phyloP scores from a whole-genome alignment of 2,113 vertebrate species.

The Naja naja region DNA sequence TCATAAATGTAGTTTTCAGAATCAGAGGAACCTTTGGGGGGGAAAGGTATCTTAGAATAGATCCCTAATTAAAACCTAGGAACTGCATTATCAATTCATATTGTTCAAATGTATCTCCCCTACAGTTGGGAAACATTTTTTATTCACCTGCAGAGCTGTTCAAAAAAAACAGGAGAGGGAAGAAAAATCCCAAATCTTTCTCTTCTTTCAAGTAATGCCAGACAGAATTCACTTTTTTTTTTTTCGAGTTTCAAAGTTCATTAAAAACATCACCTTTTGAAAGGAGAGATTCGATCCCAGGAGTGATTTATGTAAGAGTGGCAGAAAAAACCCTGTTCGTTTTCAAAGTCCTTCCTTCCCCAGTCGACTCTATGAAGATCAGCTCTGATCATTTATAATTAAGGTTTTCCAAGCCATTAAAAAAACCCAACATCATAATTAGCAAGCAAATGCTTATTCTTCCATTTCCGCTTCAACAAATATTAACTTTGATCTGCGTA shows the following conservation, averaged over 20 bases:
- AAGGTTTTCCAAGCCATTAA: slow-evolving; percentile 70
- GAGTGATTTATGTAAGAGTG: slow-evolving; percentile 43
- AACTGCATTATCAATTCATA: slow-evolving; percentile 38
- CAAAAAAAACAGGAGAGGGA: slow-evolving; percentile 9
- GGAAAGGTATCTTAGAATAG: slow-evolving; percentile 28
- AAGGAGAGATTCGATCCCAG: slow-evolving; percentile 50
- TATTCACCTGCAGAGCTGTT: slow-evolving; percentile 34
- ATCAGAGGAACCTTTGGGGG: slow-evolving; percentile 42
- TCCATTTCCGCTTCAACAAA: slow-evolving; percentile 78
- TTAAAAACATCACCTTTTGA: slow-evolving; percentile 62
- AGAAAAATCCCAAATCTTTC: slow-evolving; percentile 48
- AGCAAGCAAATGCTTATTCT: slow-evolving; percentile 72
- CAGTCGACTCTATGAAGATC: slow-evolving; percentile 51
- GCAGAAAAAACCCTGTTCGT: slow-evolving; percentile 51
- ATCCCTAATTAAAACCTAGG: slow-evolving; percentile 66
- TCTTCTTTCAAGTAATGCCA: slow-evolving; percentile 68
- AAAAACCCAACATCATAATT: slow-evolving; percentile 73
- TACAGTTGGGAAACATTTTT: slow-evolving; percentile 49
- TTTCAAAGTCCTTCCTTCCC: slow-evolving; percentile 66
- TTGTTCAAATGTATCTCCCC: slow-evolving; percentile 46
- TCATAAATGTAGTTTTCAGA: neutral
- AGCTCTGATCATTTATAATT: slow-evolving; percentile 52
- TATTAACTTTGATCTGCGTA: slow-evolving; percentile 71
- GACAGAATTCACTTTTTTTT: slow-evolving; percentile 50
- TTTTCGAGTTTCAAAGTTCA: slow-evolving; percentile 48